Base-by-base conservation (phyloP, 2,888 invertebrate genomes). In the Apodemia hepburni region DNA sequence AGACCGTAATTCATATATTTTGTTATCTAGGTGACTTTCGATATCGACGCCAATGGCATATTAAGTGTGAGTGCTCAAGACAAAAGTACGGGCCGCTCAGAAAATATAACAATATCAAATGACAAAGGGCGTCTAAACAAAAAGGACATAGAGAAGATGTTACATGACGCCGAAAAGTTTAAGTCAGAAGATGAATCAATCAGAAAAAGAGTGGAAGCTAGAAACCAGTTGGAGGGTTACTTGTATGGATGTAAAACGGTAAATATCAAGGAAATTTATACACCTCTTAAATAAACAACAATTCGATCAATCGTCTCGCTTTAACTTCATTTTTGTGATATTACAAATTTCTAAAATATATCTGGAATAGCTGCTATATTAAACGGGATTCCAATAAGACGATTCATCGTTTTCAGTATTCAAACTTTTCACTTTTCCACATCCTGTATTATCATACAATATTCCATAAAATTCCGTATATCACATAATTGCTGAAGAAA, bases 1-100 rank as follows among this genome's bases (percentile, higher is more conserved):
- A 38, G 27, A 1, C 42, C 12, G 3, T 49, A 49, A 42, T 42
- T 38, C n/a, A n/a, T 61, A 8, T 18, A 45, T 35, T 58, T 35
- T 49, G 15, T 45, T 59, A 70, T 71, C 65, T 90, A 95, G 82
- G 96, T 97, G 0, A 96, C 97, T 0, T 98, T 98, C 71, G 97
- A 98, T 78, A 92, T 98, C 62, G 97, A 98, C 73, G 97, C 97
- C 17, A 97, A 98, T 77, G 97, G 98, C 66, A 98, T 98, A 66
- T 81, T 97, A 3, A 95, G 97, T 74, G 96, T 96, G 0, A 95
- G 93, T 7, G 96, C 96, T 12, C 93, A 94, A 74, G 97, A 97
- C 73, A 94, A 92, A 72, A 95, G 96, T 70, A 96, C 97, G 0
- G 97, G 97, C 0, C 95, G 94, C 65, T 94, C 94, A 0, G 96